Evolutionary conservation across 1,140 invertebrate genomes (phyloP).

Genomic region (Drosophila melanogaster): DNA sequence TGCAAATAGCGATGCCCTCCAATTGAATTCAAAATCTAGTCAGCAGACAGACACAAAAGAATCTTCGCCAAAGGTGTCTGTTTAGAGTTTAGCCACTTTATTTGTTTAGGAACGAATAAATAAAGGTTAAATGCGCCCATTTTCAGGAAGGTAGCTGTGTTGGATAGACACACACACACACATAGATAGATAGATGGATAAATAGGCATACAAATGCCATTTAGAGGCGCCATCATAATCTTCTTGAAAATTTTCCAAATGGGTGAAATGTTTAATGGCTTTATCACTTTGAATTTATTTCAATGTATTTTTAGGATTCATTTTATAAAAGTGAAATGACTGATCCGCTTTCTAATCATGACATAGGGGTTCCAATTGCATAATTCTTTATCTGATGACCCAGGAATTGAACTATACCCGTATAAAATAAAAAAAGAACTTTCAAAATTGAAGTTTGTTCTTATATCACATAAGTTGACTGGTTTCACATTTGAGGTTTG

Average conservation of each 20-base stretch:
- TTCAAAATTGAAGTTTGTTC: no score
- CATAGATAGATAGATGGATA: neutral
- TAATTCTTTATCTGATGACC: no score
- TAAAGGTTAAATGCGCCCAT: slow-evolving; percentile 48
- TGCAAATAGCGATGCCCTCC: slow-evolving; percentile 54
- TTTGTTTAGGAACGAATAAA: slow-evolving; percentile 67
- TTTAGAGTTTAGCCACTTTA: slow-evolving; percentile 36
- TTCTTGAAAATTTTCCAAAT: slow-evolving; percentile 3
- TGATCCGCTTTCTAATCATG: neutral
- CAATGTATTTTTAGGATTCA: no score
- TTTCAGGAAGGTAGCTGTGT: slow-evolving; percentile 1
- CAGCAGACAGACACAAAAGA: slow-evolving; percentile 35
- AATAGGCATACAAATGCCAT: slow-evolving; percentile 39
- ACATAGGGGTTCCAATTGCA: no score
- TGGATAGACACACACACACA: slow-evolving; percentile 5
- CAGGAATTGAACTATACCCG: no score
- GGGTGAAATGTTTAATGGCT: neutral
- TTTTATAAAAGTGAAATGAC: neutral
- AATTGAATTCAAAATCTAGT: slow-evolving; percentile 66
- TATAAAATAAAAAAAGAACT: no score
- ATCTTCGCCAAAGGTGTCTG: slow-evolving; percentile 16
- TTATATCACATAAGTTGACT: no score
- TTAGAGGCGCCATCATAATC: slow-evolving; percentile 28
- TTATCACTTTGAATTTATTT: no score
- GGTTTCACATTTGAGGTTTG: no score